Evolutionary conservation across 2,888 invertebrate genomes (phyloP).

Genomic region (Synergus umbraculus): DNA sequence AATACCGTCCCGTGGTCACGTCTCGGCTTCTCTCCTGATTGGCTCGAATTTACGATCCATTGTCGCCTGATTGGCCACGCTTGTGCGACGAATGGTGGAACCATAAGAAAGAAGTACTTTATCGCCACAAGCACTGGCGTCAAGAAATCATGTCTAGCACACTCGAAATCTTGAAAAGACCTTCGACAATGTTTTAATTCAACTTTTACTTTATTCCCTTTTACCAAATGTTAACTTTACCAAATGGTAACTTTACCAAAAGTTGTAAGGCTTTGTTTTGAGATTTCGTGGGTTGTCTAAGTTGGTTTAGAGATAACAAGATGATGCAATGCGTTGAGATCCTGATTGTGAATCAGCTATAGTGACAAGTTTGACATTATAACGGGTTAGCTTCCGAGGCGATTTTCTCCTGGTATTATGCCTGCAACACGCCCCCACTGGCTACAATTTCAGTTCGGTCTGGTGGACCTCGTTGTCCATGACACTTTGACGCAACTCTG

Average conservation of each 20-base stretch:
- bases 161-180: not conserved
- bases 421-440: slow-evolving; percentile 62
- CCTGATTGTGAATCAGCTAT: not conserved
- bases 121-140: slow-evolving; percentile 60
- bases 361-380: slow-evolving; percentile 18
- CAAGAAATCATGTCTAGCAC: not conserved
- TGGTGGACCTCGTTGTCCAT: slow-evolving; percentile 74
- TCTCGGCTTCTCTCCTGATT: slow-evolving; percentile 71
- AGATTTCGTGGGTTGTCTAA: too few relatives aligned
- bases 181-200: not conserved
- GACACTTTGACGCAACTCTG: slow-evolving; percentile 76
- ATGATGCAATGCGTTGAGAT: not conserved
- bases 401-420: slow-evolving; percentile 63
- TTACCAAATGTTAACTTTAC: not conserved
- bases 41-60: slow-evolving; percentile 75
- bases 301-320: too few relatives aligned
- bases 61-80: slow-evolving; percentile 75
- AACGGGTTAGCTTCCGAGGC: slow-evolving; percentile 21
- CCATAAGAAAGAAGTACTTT: slow-evolving; percentile 70
- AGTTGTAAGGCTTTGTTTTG: not conserved
- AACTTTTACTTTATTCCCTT: not conserved
- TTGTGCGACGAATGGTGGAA: slow-evolving; percentile 70
- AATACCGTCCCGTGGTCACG: slow-evolving; percentile 72
- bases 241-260: too few relatives aligned
- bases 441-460: slow-evolving; percentile 74